A percentile compares a stretch with the other conserved stretches of the same genome.
Evolutionary conservation across 2,113 vertebrate genomes (phyloP).

Genomic region (Ariopsis seemanni): DNA sequence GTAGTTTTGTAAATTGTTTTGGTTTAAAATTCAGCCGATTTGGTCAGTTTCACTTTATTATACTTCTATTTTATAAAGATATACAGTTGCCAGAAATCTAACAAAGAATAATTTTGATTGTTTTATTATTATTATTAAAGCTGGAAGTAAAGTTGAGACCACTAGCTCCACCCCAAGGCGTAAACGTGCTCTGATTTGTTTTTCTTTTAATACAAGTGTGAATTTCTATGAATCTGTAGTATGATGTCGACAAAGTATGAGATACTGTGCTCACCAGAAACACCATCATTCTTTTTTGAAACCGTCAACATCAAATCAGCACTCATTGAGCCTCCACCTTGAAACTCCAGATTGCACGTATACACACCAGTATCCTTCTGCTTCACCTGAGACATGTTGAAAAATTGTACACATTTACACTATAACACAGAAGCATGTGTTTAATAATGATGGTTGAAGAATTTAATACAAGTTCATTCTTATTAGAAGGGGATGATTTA

Average conservation of each 20-base stretch:
- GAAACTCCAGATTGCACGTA: conserved; percentile 31
- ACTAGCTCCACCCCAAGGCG: background rate
- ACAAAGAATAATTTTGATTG: background rate
- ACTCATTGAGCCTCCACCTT: background rate
- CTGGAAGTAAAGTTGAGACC: background rate
- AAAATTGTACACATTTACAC: background rate
- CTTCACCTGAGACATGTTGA: conserved; percentile 10
- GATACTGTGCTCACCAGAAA: conserved; percentile 4
- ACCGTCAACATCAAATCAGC: background rate
- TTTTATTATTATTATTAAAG: background rate
- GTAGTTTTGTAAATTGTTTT: no score
- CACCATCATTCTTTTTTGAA: background rate
- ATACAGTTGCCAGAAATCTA: background rate
- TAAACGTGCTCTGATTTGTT: background rate
- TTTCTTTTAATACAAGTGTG: background rate
- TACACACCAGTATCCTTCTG: background rate
- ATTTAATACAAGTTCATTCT: background rate
- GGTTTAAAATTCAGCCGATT: no score
- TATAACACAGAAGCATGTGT: background rate
- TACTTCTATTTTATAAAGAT: no score
- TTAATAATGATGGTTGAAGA: background rate
- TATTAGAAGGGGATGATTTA: no score
- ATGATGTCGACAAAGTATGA: background rate
- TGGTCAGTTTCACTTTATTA: no score
- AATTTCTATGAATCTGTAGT: background rate